Base-by-base conservation (phyloP, 2,888 invertebrate genomes). In the Ennomos erosarius region DNA sequence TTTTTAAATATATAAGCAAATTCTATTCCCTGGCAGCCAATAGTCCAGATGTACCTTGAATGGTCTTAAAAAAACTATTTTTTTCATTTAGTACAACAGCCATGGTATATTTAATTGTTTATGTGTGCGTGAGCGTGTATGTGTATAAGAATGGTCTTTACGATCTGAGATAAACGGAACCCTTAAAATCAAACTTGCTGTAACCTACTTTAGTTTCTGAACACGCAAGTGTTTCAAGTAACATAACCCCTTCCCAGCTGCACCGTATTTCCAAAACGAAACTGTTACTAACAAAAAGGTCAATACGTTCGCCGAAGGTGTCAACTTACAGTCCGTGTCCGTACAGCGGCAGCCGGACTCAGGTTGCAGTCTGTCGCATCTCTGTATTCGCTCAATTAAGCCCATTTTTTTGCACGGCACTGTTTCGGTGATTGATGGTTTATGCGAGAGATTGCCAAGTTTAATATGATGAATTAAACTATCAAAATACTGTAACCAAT, bases 341-440 rank as follows among this genome's bases (percentile, higher is more conserved):
- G 89, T 88, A 83, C 88, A 70, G 66, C 71, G 74, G 79, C 80
- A 68, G 76, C 75, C 65, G 73, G 75, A 76, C 70, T 89, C 84
- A 70, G 69, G 76, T 90, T 88, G 84, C 88, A 78, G 74, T 70
- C 73, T 73, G 76, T 74, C 67, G 74, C 81, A 79, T 77, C 82
- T 84, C 79, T 76, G 79, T 81, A 84, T 83, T 87, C 86, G 90
- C 84, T 91, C 90, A 88, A 91, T 91, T 90, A 88, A 80, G 80
- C 81, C 73, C 78, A 62, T 77, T 76, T 84, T 85, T 82, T 82
- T 81, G 26, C 59, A 57, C 50, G 62, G 50, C 45, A 51, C 63
- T 69, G 74, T 78, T 79, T 75, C 61, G 64, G 79, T 78, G 26
- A 26, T 26, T 6, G 26, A 79, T 26, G 69, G 74, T 38, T 79